These are phyloP conservation scores for Pocillopora damicornis DNA, from an alignment of 64 coral and sea anemone species.

Conservation along the genomic window DNA sequence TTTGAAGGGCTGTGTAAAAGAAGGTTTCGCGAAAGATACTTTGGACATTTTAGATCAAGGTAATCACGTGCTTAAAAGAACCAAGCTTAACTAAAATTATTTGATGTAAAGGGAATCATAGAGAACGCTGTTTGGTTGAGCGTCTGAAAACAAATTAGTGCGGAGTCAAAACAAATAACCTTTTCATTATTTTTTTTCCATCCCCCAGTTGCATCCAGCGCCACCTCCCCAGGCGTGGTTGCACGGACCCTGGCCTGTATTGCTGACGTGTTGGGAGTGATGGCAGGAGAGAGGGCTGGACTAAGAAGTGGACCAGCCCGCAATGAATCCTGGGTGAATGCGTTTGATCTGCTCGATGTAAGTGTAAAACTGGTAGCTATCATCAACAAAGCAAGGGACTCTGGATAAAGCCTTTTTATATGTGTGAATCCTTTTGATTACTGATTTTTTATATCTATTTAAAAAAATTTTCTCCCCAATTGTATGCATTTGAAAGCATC, in stretches of 20 bases:
- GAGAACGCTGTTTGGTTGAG: too few relatives aligned
- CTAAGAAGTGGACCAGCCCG: constrained; percentile 80
- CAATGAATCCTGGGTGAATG: constrained; percentile 76
- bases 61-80: not conserved
- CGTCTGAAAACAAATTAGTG: too few relatives aligned
- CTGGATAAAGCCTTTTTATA: too few relatives aligned
- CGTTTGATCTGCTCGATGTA: constrained; percentile 89
- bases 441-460: too few relatives aligned
- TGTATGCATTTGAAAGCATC: too few relatives aligned
- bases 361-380: not conserved
- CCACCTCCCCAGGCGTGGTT: constrained; percentile 56
- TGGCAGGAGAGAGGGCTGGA: constrained; percentile 96
- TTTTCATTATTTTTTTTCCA: not conserved
- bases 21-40: constrained; percentile 67
- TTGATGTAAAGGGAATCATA: too few relatives aligned
- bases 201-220: constrained; percentile 71
- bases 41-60: constrained; percentile 78
- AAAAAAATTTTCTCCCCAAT: too few relatives aligned
- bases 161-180: too few relatives aligned
- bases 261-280: constrained; percentile 84
- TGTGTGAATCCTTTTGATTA: too few relatives aligned
- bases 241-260: constrained; percentile 91
- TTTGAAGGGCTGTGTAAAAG: constrained; percentile 74
- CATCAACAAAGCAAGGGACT: too few relatives aligned
- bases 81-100: too few relatives aligned